Conservation (phyloP, 2,113 vertebrate species). For the Numenius arquata region DNA sequence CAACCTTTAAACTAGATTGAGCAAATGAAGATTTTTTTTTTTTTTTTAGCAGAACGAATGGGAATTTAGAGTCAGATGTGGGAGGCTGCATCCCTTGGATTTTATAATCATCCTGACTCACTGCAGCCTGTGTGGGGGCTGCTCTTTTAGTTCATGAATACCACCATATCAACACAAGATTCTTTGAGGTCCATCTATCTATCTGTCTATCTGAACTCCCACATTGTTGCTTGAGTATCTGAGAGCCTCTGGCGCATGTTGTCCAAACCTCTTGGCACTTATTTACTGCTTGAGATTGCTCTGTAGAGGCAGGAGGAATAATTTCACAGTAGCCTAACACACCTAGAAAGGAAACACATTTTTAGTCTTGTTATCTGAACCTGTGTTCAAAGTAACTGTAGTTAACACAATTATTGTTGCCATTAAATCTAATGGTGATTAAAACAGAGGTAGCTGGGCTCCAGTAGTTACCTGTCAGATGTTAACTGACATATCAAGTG, state of each 20-base stretch:
- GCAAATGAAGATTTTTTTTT: not conserved
- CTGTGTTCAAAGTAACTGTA: not conserved
- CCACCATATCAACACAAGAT: conserved; percentile 63
- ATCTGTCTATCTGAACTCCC: conserved; percentile 34
- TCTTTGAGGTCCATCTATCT: conserved; percentile 52
- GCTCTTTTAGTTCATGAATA: conserved; percentile 69
- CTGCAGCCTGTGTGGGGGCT: conserved; percentile 71
- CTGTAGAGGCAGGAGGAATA: not conserved
- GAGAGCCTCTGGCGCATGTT: not conserved
- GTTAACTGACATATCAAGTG: not conserved
- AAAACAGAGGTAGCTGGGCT: not conserved
- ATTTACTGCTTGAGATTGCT: conserved; percentile 34
- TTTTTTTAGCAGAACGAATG: conserved; percentile 20
- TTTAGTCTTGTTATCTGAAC: not conserved
- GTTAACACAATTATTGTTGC: not conserved
- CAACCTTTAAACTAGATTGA: not conserved
- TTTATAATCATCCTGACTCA: conserved; percentile 79
- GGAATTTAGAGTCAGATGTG: conserved; percentile 69
- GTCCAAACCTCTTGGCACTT: conserved; percentile 5
- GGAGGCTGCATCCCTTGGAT: conserved; percentile 72
- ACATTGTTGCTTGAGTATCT: not conserved
- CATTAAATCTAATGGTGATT: not conserved
- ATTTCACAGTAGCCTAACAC: not conserved
- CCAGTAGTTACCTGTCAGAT: not conserved
- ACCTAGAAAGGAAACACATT: not conserved